phyloP scores from a whole-genome alignment of 2,888 invertebrate species.

The Dynastes tityus region DNA sequence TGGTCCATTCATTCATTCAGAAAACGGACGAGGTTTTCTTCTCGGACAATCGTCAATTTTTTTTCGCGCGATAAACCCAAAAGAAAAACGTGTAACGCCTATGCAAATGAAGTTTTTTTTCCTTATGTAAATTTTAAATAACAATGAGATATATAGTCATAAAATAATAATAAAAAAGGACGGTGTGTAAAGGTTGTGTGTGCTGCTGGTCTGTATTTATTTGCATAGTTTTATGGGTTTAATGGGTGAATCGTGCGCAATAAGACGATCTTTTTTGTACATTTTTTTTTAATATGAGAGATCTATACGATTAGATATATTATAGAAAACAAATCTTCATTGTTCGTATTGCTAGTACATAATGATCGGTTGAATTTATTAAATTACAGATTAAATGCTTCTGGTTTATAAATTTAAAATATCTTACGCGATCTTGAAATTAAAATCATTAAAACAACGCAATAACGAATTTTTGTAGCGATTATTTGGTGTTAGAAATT shows the following conservation, averaged over 20 bases:
- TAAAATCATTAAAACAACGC: no score
- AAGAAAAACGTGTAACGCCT: no score
- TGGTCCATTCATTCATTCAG: constrained; percentile 7
- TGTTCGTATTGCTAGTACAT: not conserved
- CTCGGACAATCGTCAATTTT: no score
- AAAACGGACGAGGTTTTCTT: constrained; percentile 3
- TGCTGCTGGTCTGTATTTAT: constrained; percentile 8
- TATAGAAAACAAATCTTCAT: not conserved
- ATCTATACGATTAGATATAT: not conserved
- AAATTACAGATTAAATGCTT: no score
- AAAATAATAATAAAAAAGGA: not conserved
- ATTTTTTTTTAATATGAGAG: not conserved
- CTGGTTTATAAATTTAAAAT: no score
- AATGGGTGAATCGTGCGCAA: constrained; percentile 15
- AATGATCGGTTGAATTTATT: no score
- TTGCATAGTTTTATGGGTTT: constrained; percentile 20
- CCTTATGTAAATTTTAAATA: constrained; percentile 1
- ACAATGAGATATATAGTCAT: constrained; percentile 4
- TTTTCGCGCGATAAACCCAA: no score
- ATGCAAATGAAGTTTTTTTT: not conserved
- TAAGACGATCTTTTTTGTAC: not conserved
- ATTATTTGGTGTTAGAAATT: no score
- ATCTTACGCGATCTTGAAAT: no score
- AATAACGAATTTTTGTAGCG: no score
- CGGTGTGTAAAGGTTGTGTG: constrained; percentile 1